Evolutionary conservation across 2,113 vertebrate species (phyloP).

Genomic region (Cyphomyrus plagiostoma): DNA sequence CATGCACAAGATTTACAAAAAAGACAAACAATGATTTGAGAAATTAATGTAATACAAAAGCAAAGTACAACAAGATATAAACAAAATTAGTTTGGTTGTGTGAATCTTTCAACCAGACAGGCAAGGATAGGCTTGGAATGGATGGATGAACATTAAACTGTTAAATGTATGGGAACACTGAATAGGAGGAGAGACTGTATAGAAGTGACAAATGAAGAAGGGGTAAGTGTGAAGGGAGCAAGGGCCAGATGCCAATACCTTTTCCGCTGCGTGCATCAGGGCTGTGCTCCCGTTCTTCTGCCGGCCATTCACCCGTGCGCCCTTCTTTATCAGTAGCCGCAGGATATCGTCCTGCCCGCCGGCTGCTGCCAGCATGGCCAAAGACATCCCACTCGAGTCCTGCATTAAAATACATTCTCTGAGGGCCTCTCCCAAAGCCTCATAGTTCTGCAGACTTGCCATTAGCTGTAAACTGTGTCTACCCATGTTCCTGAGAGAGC

Average conservation of each 20-base stretch:
- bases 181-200: neutral
- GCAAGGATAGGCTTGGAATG: neutral
- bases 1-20: neutral
- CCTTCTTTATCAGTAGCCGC: conserved; percentile 82
- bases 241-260: conserved; percentile 57
- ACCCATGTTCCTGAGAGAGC: neutral
- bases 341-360: conserved; percentile 92
- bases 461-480: neutral
- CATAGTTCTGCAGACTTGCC: neutral
- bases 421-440: neutral
- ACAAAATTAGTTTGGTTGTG: neutral
- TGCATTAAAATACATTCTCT: conserved; percentile 42
- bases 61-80: neutral
- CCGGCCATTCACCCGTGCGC: conserved; percentile 79
- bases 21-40: neutral
- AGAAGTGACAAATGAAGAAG: neutral
- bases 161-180: neutral
- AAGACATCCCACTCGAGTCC: conserved; percentile 91
- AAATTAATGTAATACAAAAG: neutral
- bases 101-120: neutral
- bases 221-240: neutral
- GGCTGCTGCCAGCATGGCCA: conserved; percentile 89
- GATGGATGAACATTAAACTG: neutral
- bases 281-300: conserved; percentile 93
- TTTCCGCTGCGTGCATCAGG: conserved; percentile 90